A percentile compares a stretch with the other conserved stretches of the same genome.
Conservation (phyloP, 2,888 invertebrate species). For the Hydrotaea diabolus region DNA sequence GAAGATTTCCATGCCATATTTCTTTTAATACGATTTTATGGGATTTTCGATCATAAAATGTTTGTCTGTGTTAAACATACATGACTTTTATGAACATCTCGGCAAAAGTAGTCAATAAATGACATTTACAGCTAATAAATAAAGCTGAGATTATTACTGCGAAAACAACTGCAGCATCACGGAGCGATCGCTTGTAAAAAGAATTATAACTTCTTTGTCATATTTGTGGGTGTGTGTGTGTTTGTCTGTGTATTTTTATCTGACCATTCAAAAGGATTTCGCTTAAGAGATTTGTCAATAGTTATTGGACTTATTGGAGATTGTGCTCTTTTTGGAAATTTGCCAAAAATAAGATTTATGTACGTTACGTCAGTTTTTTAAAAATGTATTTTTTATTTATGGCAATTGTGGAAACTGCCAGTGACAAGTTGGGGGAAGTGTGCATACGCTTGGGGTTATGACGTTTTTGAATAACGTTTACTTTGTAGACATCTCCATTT, state of each 20-base stretch:
- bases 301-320: neutral
- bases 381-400: conserved; percentile 13
- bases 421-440: neutral
- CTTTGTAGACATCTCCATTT: conserved; percentile 5
- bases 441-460: neutral
- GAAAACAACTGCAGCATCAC: neutral
- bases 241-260: too few species aligned
- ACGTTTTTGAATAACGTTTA: neutral
- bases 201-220: conserved; percentile 5
- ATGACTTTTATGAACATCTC: conserved; percentile 64
- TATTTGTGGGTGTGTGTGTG: neutral
- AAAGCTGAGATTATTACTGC: conserved; percentile 17
- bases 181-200: neutral
- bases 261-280: conserved; percentile 46
- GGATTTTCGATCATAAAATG: conserved; percentile 65
- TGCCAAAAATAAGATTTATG: conserved; percentile 24
- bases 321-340: conserved; percentile 8
- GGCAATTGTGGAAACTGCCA: neutral
- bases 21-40: conserved; percentile 64
- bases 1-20: conserved; percentile 14
- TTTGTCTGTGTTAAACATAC: conserved; percentile 63
- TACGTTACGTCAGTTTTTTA: conserved; percentile 1
- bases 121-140: conserved; percentile 69
- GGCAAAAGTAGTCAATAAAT: conserved; percentile 69
- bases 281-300: conserved; percentile 64